phyloP scores from a whole-genome alignment of 2,797 vertebrate species.

The Sebastes melanostomus region DNA sequence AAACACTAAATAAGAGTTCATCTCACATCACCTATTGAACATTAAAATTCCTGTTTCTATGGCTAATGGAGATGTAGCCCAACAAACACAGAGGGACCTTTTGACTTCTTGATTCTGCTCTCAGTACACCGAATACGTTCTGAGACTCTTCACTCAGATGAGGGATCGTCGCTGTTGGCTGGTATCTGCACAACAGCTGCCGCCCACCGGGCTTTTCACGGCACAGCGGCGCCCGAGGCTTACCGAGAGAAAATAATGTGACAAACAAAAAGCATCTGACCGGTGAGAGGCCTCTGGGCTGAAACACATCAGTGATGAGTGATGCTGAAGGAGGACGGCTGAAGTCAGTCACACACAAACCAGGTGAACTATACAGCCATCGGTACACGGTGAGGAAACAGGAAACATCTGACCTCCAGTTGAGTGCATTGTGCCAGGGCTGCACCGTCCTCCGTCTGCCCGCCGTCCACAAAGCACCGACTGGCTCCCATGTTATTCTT shows the following conservation, averaged over 20 bases:
- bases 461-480: too few relatives aligned
- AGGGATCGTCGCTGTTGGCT: constrained; percentile 22
- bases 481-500: too few relatives aligned
- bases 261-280: constrained; percentile 41
- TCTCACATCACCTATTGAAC: not conserved
- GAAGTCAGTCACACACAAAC: constrained; percentile 9
- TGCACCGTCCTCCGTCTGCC: not conserved
- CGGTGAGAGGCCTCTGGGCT: constrained; percentile 17
- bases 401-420: not conserved
- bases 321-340: constrained; percentile 14
- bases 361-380: not conserved
- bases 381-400: not conserved
- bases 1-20: not conserved
- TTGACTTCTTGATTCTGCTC: not conserved
- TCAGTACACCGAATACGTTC: not conserved
- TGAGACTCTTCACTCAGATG: constrained; percentile 3
- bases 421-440: not conserved
- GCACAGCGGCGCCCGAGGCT: constrained; percentile 22
- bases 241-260: constrained; percentile 19
- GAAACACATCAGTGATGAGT: not conserved
- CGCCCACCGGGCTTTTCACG: constrained; percentile 11
- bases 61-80: not conserved
- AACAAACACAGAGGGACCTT: not conserved
- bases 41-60: not conserved
- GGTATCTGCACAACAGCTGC: constrained; percentile 22